A percentile compares a stretch with the other conserved stretches of the same genome.
Evolutionary conservation across 1,140 invertebrate genomes (phyloP).

Genomic region (Calycopis cecrops): DNA sequence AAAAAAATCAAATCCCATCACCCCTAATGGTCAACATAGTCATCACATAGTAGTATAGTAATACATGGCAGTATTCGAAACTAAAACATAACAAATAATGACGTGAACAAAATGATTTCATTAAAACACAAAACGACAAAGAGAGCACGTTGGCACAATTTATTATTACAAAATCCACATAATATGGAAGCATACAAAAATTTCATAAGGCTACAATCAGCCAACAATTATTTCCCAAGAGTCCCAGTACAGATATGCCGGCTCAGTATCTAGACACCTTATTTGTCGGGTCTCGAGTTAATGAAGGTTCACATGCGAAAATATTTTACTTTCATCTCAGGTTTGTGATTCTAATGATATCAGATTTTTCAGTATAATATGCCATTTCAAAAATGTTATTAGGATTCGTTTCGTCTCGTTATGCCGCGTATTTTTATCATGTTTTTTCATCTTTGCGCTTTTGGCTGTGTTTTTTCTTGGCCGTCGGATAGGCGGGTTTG

Average conservation of each 20-base stretch:
- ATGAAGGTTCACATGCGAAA: background rate
- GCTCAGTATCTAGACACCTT: slow-evolving; percentile 46
- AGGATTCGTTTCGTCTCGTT: background rate
- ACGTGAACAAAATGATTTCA: too few relatives aligned
- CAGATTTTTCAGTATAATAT: background rate
- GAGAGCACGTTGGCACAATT: background rate
- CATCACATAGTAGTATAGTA: too few relatives aligned
- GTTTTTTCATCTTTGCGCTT: too few relatives aligned
- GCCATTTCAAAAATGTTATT: slow-evolving; percentile 6
- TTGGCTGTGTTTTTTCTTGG: too few relatives aligned
- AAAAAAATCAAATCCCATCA: too few relatives aligned
- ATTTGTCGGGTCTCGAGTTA: slow-evolving; percentile 36
- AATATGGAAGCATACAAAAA: slow-evolving; percentile 40
- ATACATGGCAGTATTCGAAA: too few relatives aligned
- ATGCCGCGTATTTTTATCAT: too few relatives aligned
- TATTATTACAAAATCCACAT: slow-evolving; percentile 23
- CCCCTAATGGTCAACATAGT: too few relatives aligned
- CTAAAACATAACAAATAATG: too few relatives aligned
- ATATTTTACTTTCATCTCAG: slow-evolving; percentile 9
- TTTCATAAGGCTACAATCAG: slow-evolving; percentile 57
- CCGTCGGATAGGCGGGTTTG: too few relatives aligned
- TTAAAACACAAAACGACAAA: too few relatives aligned
- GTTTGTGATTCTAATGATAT: background rate
- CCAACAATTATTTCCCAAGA: slow-evolving; percentile 61
- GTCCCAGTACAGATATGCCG: slow-evolving; percentile 52